Base-by-base conservation (phyloP, 2,797 vertebrate species). In the Galaxias olidus region DNA sequence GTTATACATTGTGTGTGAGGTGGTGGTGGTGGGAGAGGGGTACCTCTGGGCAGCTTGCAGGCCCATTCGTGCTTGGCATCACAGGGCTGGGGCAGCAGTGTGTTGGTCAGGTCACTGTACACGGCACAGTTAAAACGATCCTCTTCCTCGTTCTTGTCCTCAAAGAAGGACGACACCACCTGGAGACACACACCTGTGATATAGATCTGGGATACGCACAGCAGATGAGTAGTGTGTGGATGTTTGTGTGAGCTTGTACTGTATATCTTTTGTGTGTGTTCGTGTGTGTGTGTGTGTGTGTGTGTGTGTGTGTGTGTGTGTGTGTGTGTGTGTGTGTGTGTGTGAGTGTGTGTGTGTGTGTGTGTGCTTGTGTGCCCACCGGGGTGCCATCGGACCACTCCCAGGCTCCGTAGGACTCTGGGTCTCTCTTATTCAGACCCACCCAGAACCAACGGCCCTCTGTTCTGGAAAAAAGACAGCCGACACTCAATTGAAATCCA, bases 391-490 rank as follows among this genome's bases (percentile, higher is more conserved):
- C 97, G 10, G 96, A 96, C 97, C 97, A 99, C 69, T 93, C 82
- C 96, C 97, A 99, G 0, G 88, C 84, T 59, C 92, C 94, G 1
- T 75, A 84, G 59, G 89, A 85, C 76, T 90, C 82, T 0, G 88
- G 90, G 73, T 93, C 94, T 93, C 94, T 95, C 88, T 94, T 98
- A 84, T 94, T 97, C 75, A 99, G 92, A 74, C 97, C 96, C 75
- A 97, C 92, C 97, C 97, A 99, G 87, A 98, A 97, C 89, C 93
- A 94, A 61, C 95, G 95, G 62, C 91, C 92, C 86, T 95, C 94
- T 92, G 87, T 88, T 86, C 93, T 94, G 77, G 18, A 82, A 63
- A 73, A 19, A 71, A 14, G 64, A 60, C 10, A 59, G 4, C 70
- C 52, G 72, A 65, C 44, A 83, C 13, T 17, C 19, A 44, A 47